Evolutionary conservation across 2,888 invertebrate species (phyloP).

Genomic region (Papilio demoleus): DNA sequence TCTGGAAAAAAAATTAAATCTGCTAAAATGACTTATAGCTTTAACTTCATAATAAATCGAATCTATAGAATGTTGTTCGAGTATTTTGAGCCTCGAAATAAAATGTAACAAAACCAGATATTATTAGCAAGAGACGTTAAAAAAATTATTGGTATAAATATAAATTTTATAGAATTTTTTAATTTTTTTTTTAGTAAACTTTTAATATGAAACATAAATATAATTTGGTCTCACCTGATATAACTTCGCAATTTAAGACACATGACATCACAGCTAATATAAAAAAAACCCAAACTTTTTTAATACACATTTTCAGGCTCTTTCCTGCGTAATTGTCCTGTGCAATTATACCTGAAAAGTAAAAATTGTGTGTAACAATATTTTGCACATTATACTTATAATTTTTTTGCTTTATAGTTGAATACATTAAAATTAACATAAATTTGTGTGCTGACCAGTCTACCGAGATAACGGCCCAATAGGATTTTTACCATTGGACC

Average conservation of each 20-base stretch:
- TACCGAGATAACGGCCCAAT: too few species aligned
- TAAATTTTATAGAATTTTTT: too few species aligned
- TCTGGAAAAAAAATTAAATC: constrained; percentile 58
- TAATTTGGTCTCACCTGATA: constrained; percentile 26
- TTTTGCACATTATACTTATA: too few species aligned
- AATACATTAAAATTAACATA: too few species aligned
- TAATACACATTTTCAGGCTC: constrained; percentile 25
- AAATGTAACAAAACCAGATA: too few species aligned
- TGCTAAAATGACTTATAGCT: background rate
- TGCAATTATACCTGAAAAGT: background rate
- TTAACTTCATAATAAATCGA: background rate
- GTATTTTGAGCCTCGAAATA: too few species aligned
- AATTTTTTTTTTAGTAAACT: too few species aligned
- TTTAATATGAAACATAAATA: background rate
- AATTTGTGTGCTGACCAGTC: too few species aligned
- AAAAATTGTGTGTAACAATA: background rate
- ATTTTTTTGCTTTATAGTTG: too few species aligned
- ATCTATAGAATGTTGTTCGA: background rate
- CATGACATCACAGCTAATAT: constrained; percentile 22
- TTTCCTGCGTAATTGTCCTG: background rate
- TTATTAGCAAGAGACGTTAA: too few species aligned
- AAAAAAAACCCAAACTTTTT: constrained; percentile 21
- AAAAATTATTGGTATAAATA: too few species aligned
- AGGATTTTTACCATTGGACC: too few species aligned
- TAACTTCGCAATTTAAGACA: constrained; percentile 30